These are phyloP conservation scores for Campylomormyrus numenius DNA, from an alignment of 2,113 vertebrate species.

Conservation along the genomic window DNA sequence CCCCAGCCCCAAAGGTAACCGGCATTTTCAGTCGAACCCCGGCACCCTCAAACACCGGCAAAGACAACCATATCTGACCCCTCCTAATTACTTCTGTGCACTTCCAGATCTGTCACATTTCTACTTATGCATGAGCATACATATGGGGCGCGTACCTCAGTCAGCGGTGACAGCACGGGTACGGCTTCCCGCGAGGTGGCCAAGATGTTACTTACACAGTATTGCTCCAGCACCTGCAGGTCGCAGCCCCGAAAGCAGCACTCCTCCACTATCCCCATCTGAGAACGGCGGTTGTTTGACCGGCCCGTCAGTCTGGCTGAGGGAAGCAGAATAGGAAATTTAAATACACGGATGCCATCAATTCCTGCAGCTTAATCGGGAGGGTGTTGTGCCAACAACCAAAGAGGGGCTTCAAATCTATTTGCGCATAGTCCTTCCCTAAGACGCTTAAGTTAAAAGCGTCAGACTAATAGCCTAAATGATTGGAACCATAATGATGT, in stretches of 20 bases:
- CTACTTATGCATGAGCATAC: slow-evolving; percentile 42
- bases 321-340: slow-evolving; percentile 9
- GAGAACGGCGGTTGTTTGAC: slow-evolving; percentile 66
- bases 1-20: neutral
- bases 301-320: slow-evolving; percentile 80
- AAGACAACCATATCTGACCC: neutral
- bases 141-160: slow-evolving; percentile 59
- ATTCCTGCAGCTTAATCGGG: neutral
- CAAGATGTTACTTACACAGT: slow-evolving; percentile 69
- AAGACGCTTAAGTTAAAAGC: too few species aligned
- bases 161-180: slow-evolving; percentile 66
- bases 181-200: slow-evolving; percentile 47
- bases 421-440: too few species aligned
- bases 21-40: neutral
- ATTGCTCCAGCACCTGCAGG: slow-evolving; percentile 87
- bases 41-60: neutral
- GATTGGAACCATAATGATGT: neutral
- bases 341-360: neutral
- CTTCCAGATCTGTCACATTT: slow-evolving; percentile 36
- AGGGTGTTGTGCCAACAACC: neutral
- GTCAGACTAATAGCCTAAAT: too few species aligned
- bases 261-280: slow-evolving; percentile 89
- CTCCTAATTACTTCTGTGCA: neutral
- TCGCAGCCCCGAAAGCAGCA: slow-evolving; percentile 96
- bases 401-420: neutral